These are phyloP conservation scores for Capitella teleta DNA, from an alignment of 1,140 invertebrate genomes.

Conservation along the genomic window DNA sequence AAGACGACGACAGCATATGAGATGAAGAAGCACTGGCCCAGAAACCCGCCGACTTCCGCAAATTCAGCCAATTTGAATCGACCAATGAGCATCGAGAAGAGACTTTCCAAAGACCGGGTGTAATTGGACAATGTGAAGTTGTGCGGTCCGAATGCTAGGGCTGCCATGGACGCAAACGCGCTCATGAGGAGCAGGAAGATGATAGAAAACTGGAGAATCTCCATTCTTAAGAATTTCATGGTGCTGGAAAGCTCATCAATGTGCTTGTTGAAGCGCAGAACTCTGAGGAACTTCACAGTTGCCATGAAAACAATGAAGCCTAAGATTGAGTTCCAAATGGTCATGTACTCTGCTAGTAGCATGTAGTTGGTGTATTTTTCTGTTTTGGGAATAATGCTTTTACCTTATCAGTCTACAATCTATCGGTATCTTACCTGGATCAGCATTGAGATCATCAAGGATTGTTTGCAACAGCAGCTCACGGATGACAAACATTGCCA, in stretches of 20 bases:
- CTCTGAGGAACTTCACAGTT: conserved; percentile 25
- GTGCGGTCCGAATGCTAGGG: background rate
- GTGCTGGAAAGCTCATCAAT: conserved; percentile 38
- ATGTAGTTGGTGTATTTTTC: conserved; percentile 3
- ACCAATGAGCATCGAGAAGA: conserved; percentile 1
- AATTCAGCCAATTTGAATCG: background rate
- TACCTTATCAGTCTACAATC: too few species aligned
- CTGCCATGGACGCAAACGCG: conserved; percentile 22
- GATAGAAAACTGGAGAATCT: conserved; percentile 32
- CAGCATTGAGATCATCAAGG: background rate
- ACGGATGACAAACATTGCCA: conserved; percentile 31
- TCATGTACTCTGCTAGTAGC: background rate
- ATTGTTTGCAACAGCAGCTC: background rate
- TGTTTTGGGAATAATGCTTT: too few species aligned
- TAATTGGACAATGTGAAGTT: background rate
- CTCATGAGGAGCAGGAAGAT: conserved; percentile 38
- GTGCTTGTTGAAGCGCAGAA: conserved; percentile 44
- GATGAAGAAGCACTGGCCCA: conserved; percentile 2
- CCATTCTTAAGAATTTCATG: conserved; percentile 21
- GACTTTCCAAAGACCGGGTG: background rate
- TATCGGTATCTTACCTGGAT: too few species aligned
- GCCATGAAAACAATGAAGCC: conserved; percentile 1
- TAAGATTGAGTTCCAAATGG: background rate
- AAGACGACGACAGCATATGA: background rate
- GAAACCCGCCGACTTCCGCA: background rate